These are phyloP conservation scores for Geodia barretti DNA, from an alignment of 37 sponge, comb jelly and placozoan species.

Conservation along the genomic window DNA sequence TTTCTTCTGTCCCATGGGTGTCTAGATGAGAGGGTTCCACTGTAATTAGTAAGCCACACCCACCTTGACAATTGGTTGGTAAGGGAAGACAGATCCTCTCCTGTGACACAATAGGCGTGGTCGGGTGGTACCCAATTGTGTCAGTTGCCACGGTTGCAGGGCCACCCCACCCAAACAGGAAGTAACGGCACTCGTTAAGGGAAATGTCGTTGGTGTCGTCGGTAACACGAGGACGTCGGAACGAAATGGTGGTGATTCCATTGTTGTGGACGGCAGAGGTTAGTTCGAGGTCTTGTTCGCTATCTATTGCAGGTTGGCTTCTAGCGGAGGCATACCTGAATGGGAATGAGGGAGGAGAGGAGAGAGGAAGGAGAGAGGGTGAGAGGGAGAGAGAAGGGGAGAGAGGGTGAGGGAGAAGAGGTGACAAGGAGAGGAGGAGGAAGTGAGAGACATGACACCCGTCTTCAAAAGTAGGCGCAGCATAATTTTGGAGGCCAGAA, in stretches of 20 bases:
- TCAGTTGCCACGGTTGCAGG: background rate
- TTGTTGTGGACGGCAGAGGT: background rate
- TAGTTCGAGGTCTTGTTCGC: constrained; percentile 4
- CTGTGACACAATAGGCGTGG: constrained; percentile 27
- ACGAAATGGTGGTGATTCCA: constrained; percentile 34
- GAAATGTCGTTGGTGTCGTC: constrained; percentile 30
- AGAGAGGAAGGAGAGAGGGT: too few species aligned
- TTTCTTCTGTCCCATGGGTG: constrained; percentile 1
- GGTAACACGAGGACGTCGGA: constrained; percentile 43
- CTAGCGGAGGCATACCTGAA: constrained; percentile 1
- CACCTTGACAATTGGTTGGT: constrained; percentile 33
- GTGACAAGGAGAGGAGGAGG: too few species aligned
- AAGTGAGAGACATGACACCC: too few species aligned
- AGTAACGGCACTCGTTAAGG: constrained; percentile 24
- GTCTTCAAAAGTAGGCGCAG: too few species aligned
- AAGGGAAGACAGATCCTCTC: constrained; percentile 39
- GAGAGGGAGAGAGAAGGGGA: too few species aligned
- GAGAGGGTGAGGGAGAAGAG: too few species aligned
- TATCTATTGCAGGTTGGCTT: constrained; percentile 45
- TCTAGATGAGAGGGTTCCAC: background rate
- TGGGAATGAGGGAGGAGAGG: too few species aligned
- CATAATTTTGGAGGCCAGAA: too few species aligned
- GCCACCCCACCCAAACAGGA: constrained; percentile 54
- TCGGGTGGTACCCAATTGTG: constrained; percentile 25
- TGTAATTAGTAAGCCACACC: background rate